Conservation (phyloP, 2,113 vertebrate species). For the cattle (Bos taurus) region ARS-UCD2.0 NC_037328.1:2104001-2104500, state of each 20-base stretch:
- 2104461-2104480: not conserved
- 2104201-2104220: not conserved
- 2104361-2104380: rapidly evolving
- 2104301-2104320: rapidly evolving
- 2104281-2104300: not conserved
- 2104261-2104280: not conserved
- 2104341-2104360: not conserved
- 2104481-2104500: not conserved
- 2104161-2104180: not conserved
- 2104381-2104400: not conserved
- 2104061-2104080: slow-evolving; percentile 44
- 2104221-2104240: not conserved
- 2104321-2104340: rapidly evolving
- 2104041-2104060: slow-evolving; percentile 73
- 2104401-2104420: not conserved
- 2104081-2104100: not conserved
- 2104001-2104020: rapidly evolving
- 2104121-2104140: not conserved
- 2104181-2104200: not conserved
- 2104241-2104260: not conserved
- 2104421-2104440: not conserved
- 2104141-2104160: rapidly evolving
- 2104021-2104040: slow-evolving; percentile 67
- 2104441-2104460: not conserved
- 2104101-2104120: not conserved